Conservation (phyloP, 1,140 invertebrate genomes). For the Pseudomyrmex concolor region DNA sequence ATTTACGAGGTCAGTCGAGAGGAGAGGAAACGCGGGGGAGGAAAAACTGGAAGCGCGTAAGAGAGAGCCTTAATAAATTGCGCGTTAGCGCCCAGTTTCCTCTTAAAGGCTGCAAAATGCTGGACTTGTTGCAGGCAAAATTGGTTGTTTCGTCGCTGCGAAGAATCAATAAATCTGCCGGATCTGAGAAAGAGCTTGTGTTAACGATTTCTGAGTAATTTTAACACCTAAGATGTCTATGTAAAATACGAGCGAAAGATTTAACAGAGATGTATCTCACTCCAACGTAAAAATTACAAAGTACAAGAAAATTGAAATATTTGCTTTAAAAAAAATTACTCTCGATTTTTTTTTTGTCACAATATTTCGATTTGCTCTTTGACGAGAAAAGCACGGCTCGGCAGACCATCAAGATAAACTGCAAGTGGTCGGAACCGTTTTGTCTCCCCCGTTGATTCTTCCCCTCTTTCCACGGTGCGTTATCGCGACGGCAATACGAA, state of each 20-base stretch:
- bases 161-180: neutral
- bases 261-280: no score
- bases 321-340: constrained; percentile 36
- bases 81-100: constrained; percentile 21
- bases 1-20: constrained; percentile 48
- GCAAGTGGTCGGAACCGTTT: constrained; percentile 10
- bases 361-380: constrained; percentile 24
- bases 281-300: no score
- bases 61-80: constrained; percentile 48
- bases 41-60: constrained; percentile 5
- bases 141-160: neutral
- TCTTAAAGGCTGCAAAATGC: constrained; percentile 6
- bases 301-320: neutral
- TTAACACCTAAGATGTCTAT: neutral
- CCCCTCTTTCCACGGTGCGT: constrained; percentile 55
- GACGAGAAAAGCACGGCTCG: constrained; percentile 8
- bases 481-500: constrained; percentile 66
- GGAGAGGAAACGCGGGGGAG: neutral
- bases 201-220: neutral
- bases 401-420: constrained; percentile 49
- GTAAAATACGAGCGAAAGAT: neutral
- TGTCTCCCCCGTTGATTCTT: constrained; percentile 71
- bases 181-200: neutral
- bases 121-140: constrained; percentile 30
- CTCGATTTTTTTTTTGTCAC: constrained; percentile 22